phyloP scores from a whole-genome alignment of 1,140 invertebrate species.

The Drosophila simulans region DNA sequence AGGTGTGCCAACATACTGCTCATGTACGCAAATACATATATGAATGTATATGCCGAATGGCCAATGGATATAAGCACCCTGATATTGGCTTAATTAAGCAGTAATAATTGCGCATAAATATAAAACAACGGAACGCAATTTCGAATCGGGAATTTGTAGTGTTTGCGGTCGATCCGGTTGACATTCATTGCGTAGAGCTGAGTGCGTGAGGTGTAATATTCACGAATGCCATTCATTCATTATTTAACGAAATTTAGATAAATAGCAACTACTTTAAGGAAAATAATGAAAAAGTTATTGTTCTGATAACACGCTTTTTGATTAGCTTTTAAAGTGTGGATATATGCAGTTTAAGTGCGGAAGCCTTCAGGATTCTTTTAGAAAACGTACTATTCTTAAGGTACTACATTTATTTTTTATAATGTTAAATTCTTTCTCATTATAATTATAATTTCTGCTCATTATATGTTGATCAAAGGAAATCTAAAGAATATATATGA shows the following conservation, averaged over 20 bases:
- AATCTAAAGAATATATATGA: too few relatives aligned
- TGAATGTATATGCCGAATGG: constrained; percentile 10
- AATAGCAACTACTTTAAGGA: not conserved
- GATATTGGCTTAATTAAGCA: constrained; percentile 79
- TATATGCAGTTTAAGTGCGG: too few relatives aligned
- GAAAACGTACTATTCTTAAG: too few relatives aligned
- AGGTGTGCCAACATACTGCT: constrained; percentile 5
- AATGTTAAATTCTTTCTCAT: too few relatives aligned
- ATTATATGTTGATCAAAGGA: too few relatives aligned
- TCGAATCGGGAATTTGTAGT: constrained; percentile 45
- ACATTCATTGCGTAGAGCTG: constrained; percentile 20
- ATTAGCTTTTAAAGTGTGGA: too few relatives aligned
- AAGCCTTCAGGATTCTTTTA: too few relatives aligned
- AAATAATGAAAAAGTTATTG: too few relatives aligned
- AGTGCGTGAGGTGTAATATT: constrained; percentile 2
- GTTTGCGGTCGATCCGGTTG: constrained; percentile 33
- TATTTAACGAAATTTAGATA: not conserved
- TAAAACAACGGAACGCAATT: constrained; percentile 48
- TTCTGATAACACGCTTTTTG: too few relatives aligned
- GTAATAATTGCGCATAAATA: constrained; percentile 79
- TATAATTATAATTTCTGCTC: too few relatives aligned
- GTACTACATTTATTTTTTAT: too few relatives aligned
- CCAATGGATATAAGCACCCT: constrained; percentile 45
- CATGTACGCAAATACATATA: not conserved
- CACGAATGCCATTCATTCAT: constrained; percentile 8